Evolutionary conservation across 2,113 vertebrate species (phyloP).

Genomic region (Neopipo cinnamomea): DNA sequence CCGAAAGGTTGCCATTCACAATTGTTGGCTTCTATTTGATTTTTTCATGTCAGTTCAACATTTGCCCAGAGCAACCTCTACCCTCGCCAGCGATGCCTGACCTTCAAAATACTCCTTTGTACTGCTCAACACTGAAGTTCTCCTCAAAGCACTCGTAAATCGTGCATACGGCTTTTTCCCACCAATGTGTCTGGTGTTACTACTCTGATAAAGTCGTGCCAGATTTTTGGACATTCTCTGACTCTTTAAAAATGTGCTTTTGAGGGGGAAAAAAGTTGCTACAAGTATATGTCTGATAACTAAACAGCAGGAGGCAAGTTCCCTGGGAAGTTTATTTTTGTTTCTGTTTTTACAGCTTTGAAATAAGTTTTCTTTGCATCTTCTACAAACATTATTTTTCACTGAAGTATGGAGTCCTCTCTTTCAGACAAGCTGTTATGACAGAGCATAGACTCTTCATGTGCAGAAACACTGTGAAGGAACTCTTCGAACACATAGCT

Average conservation of each 20-base stretch:
- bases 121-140: neutral
- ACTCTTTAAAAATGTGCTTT: neutral
- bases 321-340: neutral
- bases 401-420: neutral
- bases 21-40: slow-evolving; percentile 7
- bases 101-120: neutral
- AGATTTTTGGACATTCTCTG: neutral
- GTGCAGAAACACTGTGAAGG: neutral
- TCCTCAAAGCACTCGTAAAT: neutral
- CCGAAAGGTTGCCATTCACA: neutral
- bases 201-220: neutral
- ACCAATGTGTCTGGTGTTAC: neutral
- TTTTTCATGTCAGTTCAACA: neutral
- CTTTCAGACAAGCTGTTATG: neutral
- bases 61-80: neutral
- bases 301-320: slow-evolving; percentile 33
- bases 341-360: slow-evolving; percentile 16
- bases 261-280: neutral
- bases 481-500: neutral
- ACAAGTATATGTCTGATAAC: neutral
- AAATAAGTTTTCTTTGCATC: slow-evolving; percentile 12
- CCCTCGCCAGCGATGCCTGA: neutral
- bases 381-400: slow-evolving; percentile 14
- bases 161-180: neutral
- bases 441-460: neutral